Evolutionary conservation across 2,888 invertebrate species (phyloP).

Genomic region (Caenorhabditis sp.): DNA sequence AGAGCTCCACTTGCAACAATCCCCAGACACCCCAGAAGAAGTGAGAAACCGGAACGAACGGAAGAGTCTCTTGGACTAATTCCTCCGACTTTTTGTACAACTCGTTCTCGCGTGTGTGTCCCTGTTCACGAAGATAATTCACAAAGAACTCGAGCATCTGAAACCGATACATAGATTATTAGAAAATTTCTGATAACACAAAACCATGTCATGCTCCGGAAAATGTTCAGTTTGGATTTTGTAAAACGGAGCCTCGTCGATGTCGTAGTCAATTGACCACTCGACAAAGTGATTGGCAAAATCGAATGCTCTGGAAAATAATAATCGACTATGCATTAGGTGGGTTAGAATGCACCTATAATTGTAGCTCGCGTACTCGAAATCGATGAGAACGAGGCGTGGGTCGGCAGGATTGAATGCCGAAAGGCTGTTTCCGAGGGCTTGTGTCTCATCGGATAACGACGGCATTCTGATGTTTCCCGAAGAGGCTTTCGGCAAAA

Average conservation of each 20-base stretch:
- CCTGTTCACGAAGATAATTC: slow-evolving; percentile 66
- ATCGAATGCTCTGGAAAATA: slow-evolving; percentile 86
- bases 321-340: too few relatives aligned
- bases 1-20: slow-evolving; percentile 77
- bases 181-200: background rate
- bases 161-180: background rate
- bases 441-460: slow-evolving; percentile 67
- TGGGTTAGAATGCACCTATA: slow-evolving; percentile 83
- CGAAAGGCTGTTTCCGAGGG: slow-evolving; percentile 67
- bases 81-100: slow-evolving; percentile 59
- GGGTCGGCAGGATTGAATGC: slow-evolving; percentile 78
- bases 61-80: slow-evolving; percentile 84
- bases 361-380: slow-evolving; percentile 95
- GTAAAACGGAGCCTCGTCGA: slow-evolving; percentile 87
- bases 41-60: slow-evolving; percentile 90
- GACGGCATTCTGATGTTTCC: slow-evolving; percentile 77
- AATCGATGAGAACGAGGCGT: slow-evolving; percentile 88
- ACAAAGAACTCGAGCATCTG: slow-evolving; percentile 70
- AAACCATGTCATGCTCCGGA: slow-evolving; percentile 60
- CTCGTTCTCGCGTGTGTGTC: slow-evolving; percentile 61
- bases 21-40: slow-evolving; percentile 95
- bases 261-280: slow-evolving; percentile 90
- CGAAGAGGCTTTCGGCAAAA: slow-evolving; percentile 79
- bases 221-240: slow-evolving; percentile 80
- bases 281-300: slow-evolving; percentile 95